A percentile compares a stretch with the other conserved stretches of the same genome.
Evolutionary conservation across 2,113 vertebrate genomes (phyloP).

Genomic region (Thryonomys swinderianus): DNA sequence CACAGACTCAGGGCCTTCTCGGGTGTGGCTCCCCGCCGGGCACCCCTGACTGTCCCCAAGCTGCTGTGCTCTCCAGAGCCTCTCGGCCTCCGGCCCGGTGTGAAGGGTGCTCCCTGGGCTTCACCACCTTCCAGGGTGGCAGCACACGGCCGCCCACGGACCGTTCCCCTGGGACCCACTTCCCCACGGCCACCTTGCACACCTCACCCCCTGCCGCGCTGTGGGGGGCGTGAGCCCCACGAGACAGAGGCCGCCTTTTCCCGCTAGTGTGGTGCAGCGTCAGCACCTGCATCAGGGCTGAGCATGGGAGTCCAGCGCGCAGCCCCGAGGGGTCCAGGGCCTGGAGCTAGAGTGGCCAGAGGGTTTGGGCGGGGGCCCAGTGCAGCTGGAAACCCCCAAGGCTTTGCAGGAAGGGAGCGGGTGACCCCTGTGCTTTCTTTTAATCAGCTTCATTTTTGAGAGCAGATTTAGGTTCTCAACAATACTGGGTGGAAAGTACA

Average conservation of each 20-base stretch:
- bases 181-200: accelerated
- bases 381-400: neutral
- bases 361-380: neutral
- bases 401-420: neutral
- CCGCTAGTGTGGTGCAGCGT: neutral
- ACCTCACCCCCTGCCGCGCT: neutral
- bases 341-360: neutral
- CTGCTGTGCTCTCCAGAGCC: neutral
- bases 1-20: neutral
- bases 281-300: neutral
- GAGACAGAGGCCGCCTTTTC: neutral
- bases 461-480: neutral
- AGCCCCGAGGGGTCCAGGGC: neutral
- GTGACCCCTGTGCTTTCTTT: neutral
- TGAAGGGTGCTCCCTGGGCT: neutral
- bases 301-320: accelerated
- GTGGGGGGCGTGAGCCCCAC: neutral
- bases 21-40: neutral
- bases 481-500: neutral
- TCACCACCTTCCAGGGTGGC: neutral
- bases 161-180: accelerated
- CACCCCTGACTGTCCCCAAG: neutral
- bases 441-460: neutral
- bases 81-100: no score
- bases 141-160: neutral